Evolutionary conservation across 2,888 invertebrate genomes (phyloP).

Genomic region (Cyclophora punctaria): DNA sequence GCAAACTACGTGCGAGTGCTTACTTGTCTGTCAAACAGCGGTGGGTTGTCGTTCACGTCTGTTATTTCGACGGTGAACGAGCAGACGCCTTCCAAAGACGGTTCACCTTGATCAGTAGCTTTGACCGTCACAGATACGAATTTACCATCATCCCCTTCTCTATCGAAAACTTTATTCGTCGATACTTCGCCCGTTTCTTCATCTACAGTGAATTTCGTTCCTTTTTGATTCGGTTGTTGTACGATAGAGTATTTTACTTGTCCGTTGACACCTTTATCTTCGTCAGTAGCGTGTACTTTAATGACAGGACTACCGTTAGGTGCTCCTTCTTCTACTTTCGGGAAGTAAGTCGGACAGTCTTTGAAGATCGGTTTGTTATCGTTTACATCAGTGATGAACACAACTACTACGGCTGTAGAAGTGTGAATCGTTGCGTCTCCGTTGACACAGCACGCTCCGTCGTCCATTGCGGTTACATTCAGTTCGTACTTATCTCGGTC

Average conservation of each 20-base stretch:
- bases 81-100: conserved; percentile 97
- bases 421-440: conserved; percentile 92
- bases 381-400: conserved; percentile 97
- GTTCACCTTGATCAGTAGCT: conserved; percentile 99
- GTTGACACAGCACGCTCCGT: conserved; percentile 96
- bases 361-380: conserved; percentile 97
- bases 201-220: conserved; percentile 96
- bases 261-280: conserved; percentile 96
- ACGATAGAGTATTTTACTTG: conserved; percentile 98
- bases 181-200: conserved; percentile 96
- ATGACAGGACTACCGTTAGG: conserved; percentile 95
- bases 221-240: conserved; percentile 95
- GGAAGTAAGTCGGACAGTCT: conserved; percentile 93
- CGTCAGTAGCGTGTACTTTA: conserved; percentile 94
- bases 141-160: conserved; percentile 97
- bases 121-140: conserved; percentile 97
- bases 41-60: conserved; percentile 98
- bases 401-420: conserved; percentile 95
- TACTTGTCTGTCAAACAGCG: conserved; percentile 95
- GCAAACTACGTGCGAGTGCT: conserved; percentile 29
- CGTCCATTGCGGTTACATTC: conserved; percentile 97
- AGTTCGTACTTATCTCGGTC: conserved; percentile 96
- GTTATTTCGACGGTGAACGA: conserved; percentile 98
- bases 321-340: conserved; percentile 95
- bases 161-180: conserved; percentile 96